These are phyloP conservation scores for Falcaria lacertinaria DNA, from an alignment of 2,888 invertebrate species.

Conservation along the genomic window DNA sequence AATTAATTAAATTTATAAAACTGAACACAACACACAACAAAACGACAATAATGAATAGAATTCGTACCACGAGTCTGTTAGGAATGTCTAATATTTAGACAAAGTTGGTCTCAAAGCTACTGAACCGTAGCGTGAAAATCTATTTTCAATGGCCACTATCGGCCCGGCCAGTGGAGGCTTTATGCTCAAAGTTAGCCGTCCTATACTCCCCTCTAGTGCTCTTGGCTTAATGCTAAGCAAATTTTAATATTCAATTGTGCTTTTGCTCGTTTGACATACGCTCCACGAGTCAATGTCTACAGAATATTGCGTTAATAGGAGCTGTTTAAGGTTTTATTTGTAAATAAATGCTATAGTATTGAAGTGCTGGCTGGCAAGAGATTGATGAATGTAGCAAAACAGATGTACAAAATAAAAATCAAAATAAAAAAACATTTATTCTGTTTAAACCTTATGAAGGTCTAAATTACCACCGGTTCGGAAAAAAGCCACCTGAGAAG, in stretches of 20 bases:
- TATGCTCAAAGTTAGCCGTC: conserved; percentile 64
- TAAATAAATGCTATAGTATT: no score
- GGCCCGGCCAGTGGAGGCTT: conserved; percentile 69
- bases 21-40: not conserved
- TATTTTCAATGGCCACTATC: conserved; percentile 78
- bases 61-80: conserved; percentile 24
- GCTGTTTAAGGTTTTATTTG: not conserved
- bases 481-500: no score
- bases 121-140: conserved; percentile 73
- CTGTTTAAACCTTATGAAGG: no score
- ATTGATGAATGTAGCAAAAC: no score
- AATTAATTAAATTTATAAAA: conserved; percentile 7
- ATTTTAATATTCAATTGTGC: conserved; percentile 77
- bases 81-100: conserved; percentile 56
- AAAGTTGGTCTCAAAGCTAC: conserved; percentile 60
- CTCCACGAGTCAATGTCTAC: not conserved
- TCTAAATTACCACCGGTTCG: no score
- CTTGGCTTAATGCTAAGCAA: conserved; percentile 69
- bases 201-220: conserved; percentile 59
- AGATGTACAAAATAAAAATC: no score
- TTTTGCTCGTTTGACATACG: conserved; percentile 35
- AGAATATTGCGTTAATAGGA: no score
- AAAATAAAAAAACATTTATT: no score
- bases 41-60: conserved; percentile 22
- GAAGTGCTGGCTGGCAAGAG: no score